phyloP scores from a whole-genome alignment of 2,888 invertebrate species.

The Cephus sareptanus region DNA sequence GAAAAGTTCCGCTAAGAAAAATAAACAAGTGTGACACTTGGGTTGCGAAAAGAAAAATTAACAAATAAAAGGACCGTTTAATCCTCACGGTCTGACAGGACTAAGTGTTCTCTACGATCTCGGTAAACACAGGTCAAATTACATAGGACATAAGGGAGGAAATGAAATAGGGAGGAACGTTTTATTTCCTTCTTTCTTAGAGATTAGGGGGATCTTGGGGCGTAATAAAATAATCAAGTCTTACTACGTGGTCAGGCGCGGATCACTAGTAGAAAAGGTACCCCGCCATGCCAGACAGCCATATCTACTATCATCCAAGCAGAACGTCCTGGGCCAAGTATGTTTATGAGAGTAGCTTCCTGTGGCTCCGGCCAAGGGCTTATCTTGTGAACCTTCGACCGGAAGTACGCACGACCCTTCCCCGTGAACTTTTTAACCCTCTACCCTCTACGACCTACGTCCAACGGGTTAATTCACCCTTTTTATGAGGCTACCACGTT shows the following conservation, averaged over 20 bases:
- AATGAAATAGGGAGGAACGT: not conserved
- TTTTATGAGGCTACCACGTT: not conserved
- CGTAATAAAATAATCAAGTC: not conserved
- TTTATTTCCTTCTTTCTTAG: not conserved
- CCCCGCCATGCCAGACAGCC: not conserved
- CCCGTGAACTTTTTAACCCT: not conserved
- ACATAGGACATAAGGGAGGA: not conserved
- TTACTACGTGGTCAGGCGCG: not conserved
- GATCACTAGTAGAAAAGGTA: not conserved
- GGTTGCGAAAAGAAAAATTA: not conserved
- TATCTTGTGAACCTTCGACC: slow-evolving; percentile 42
- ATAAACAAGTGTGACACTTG: not conserved
- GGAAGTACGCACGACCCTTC: slow-evolving; percentile 1
- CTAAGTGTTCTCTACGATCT: not conserved
- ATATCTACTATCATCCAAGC: not conserved
- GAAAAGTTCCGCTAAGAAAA: not conserved
- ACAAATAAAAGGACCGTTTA: not conserved
- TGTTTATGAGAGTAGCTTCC: slow-evolving; percentile 51
- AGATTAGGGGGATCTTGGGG: not conserved
- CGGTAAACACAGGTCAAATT: not conserved
- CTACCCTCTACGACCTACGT: not conserved
- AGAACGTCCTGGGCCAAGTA: slow-evolving; percentile 21
- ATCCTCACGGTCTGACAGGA: not conserved
- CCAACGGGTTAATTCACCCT: not conserved
- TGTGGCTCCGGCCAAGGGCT: slow-evolving; percentile 28